Base-by-base conservation (phyloP, 2,113 vertebrate species). In the Mesocricetus auratus region DNA sequence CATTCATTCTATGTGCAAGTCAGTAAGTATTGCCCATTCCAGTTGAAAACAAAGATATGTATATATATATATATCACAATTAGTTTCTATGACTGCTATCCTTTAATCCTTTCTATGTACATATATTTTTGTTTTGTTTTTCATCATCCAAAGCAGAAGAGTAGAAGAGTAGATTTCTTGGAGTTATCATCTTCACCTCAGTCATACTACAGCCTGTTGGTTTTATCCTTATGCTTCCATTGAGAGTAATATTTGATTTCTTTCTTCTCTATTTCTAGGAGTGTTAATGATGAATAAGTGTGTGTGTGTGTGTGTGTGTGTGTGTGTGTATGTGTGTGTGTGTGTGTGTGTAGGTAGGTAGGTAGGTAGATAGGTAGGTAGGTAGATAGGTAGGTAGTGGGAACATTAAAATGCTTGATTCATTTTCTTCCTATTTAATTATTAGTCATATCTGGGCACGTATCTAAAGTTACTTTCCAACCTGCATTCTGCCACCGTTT, bases 351-450 rank as follows among this genome's bases (percentile, higher is more conserved):
- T 64, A 50, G 56, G 12, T 85, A 31, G 47, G 24, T 26, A 39
- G 45, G 42, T 85, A 31, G 47, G 24, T 26, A 39, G 45, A 36
- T 64, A 50, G 56, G 12, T 85, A 31, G 47, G 24, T 26, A 39
- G 45, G 24, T 64, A 50, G 56, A 9, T 85, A 31, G 47, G 24
- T 26, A 39, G 45, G 42, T n/a, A 2, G 42, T 3, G 4, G 4
- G 0, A 0, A 0, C 69, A 47, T 90, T 92, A 77, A 82, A 94
- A 74, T 77, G 81, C 11, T 33, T 87, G 60, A 1, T 60, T 53
- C 26, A 68, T 82, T 93, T 89, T 56, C 21, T 93, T 95, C 50
- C 33, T 36, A 5, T 74, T 91, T 62, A 88, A 24, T 88, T 29
- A 45, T 94, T 17, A 87, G 45, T 53, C 42, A 11, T 9, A 39